Evolutionary conservation across 2,113 vertebrate species (phyloP), one percentile per base, ranked within the genome.

Genomic region (Oryzias woworae): DNA sequence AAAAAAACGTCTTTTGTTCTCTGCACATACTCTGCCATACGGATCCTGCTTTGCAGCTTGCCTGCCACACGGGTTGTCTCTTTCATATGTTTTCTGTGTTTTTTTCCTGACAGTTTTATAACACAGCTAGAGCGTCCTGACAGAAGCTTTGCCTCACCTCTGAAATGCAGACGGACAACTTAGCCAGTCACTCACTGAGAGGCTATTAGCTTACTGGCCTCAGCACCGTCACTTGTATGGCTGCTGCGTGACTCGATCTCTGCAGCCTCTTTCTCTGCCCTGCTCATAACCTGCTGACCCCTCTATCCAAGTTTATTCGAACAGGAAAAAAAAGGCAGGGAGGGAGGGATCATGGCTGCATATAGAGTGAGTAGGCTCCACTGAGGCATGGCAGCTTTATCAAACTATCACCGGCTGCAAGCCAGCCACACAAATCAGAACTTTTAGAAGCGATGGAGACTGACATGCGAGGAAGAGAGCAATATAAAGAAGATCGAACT

Each of bases 161-260:
- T 66, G 59, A 66, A 54, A 66, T 58, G 50, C 64, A 59, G 65
- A 20, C 58, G 57, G 66, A 73, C 76, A 68, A 69, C 77, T 81
- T 86, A 80, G 83, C 67, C 36, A 47, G 53, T 53, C 12, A 60
- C 80, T 80, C 82, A 75, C 77, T 75, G 81, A 85, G 74, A 77
- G 70, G 76, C 75, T 77, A 76, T 69, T 84, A 84, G 73, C 83
- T 71, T 80, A 55, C 58, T 67, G 75, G 72, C 71, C 82, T 48
- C 57, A 2, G 43, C 71, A 0, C 53, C 31, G 6, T 71, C 73
- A 57, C 77, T 61, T 64, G 73, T 1, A 51, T 65, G 65, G 67
- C 68, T 62, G 67, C 66, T 68, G 47, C 72, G 23, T 61, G 62
- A 63, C 68, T 66, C 16, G 14, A 22, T 53, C 55, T 62, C 72